phyloP scores from a whole-genome alignment of 1,140 invertebrate genomes.

The Brachionus plicatilis region DNA sequence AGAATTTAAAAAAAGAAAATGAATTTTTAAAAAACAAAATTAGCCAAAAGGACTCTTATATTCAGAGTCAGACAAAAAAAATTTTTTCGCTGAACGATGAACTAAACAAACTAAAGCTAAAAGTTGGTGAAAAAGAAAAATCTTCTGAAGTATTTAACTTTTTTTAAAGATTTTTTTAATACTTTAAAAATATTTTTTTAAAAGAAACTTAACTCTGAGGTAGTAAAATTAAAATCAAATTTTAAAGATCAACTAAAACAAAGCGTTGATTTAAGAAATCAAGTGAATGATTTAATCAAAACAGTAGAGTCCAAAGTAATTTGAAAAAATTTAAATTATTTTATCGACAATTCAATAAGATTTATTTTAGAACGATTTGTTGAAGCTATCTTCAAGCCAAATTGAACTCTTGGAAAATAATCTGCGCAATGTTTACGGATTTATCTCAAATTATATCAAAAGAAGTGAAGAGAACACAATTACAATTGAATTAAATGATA shows the following conservation, averaged over 20 bases:
- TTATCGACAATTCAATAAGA: background rate
- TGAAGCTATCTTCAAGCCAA: background rate
- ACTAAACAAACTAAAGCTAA: background rate
- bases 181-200: background rate
- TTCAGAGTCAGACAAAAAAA: background rate
- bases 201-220: background rate
- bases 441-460: background rate
- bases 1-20: background rate
- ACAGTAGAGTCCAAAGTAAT: background rate
- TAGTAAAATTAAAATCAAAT: conserved; percentile 4
- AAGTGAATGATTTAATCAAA: background rate
- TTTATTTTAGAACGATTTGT: background rate
- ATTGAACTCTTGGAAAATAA: background rate
- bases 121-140: background rate
- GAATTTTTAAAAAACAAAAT: background rate
- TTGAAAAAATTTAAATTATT: background rate
- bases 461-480: background rate
- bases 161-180: background rate
- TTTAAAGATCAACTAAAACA: conserved; percentile 3
- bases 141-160: background rate
- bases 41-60: background rate
- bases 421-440: background rate
- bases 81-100: background rate
- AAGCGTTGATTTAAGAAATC: background rate
- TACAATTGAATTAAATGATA: background rate